Conservation (phyloP, 2,113 vertebrate genomes). For the Phyllostomus hastatus region DNA sequence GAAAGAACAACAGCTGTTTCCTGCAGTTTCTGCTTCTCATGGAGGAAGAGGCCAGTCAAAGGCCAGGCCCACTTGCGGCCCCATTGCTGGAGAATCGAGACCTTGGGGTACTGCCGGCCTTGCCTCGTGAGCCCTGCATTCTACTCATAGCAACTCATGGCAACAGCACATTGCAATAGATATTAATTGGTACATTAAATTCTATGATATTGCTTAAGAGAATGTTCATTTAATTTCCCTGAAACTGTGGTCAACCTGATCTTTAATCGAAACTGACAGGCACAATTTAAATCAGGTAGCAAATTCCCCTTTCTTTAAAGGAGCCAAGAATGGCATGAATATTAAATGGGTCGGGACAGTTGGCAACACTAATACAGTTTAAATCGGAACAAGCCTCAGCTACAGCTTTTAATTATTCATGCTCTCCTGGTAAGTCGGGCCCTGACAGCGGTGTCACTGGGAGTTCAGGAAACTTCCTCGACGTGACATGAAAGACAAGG, state of each 20-base stretch:
- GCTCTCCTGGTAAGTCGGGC: constrained; percentile 56
- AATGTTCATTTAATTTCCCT: constrained; percentile 81
- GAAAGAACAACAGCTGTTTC: neutral
- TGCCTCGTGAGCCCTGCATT: neutral
- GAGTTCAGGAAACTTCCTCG: constrained; percentile 64
- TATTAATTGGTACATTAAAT: constrained; percentile 85
- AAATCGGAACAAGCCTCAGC: constrained; percentile 71
- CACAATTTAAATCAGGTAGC: constrained; percentile 81
- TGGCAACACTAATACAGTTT: constrained; percentile 68
- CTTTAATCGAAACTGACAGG: constrained; percentile 85
- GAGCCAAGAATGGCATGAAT: constrained; percentile 62
- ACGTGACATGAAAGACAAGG: constrained; percentile 39
- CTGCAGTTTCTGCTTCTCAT: neutral
- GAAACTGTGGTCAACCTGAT: constrained; percentile 81
- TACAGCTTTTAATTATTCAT: constrained; percentile 75
- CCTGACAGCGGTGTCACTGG: constrained; percentile 43
- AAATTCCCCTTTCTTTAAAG: constrained; percentile 70
- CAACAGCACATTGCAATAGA: constrained; percentile 60
- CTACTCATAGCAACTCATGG: neutral
- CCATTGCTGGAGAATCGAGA: neutral
- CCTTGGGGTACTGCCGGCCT: neutral
- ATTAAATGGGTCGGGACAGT: constrained; percentile 60
- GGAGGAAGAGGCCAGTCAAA: neutral
- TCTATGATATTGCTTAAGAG: constrained; percentile 79
- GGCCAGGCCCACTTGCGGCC: neutral